Evolutionary conservation across 2,888 invertebrate species (phyloP).

Genomic region (Andrena marginata): DNA sequence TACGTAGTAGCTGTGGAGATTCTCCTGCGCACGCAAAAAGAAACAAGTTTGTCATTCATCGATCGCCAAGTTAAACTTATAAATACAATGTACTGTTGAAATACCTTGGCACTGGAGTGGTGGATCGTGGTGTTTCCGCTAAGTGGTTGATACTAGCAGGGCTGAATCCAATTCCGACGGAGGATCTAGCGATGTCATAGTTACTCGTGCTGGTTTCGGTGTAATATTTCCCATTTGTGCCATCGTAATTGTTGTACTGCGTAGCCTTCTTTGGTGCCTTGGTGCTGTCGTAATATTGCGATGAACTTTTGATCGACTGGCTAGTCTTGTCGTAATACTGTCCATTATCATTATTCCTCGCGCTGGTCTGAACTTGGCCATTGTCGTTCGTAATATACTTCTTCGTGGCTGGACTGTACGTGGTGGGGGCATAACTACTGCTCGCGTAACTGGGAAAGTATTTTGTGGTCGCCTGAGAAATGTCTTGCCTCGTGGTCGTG

Average conservation of each 20-base stretch:
- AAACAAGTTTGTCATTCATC: neutral
- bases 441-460: conserved; percentile 85
- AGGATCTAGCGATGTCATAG: conserved; percentile 78
- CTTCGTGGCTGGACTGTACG: conserved; percentile 82
- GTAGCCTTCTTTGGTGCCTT: conserved; percentile 79
- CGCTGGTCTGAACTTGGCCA: conserved; percentile 56
- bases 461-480: conserved; percentile 77
- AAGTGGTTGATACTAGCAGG: conserved; percentile 83
- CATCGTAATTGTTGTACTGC: conserved; percentile 77
- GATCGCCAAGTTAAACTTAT: neutral
- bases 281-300: conserved; percentile 78
- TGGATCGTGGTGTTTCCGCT: conserved; percentile 80
- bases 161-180: conserved; percentile 81
- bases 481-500: conserved; percentile 81
- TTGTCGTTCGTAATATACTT: conserved; percentile 67
- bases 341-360: conserved; percentile 65
- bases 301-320: conserved; percentile 70
- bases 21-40: conserved; percentile 71
- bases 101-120: conserved; percentile 82
- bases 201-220: conserved; percentile 78
- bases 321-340: conserved; percentile 76
- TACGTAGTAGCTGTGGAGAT: conserved; percentile 78
- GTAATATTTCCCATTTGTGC: conserved; percentile 77
- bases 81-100: neutral
- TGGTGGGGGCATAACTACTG: conserved; percentile 85